phyloP scores from a whole-genome alignment of 2,797 vertebrate species.

The Atherinosoma microstoma region DNA sequence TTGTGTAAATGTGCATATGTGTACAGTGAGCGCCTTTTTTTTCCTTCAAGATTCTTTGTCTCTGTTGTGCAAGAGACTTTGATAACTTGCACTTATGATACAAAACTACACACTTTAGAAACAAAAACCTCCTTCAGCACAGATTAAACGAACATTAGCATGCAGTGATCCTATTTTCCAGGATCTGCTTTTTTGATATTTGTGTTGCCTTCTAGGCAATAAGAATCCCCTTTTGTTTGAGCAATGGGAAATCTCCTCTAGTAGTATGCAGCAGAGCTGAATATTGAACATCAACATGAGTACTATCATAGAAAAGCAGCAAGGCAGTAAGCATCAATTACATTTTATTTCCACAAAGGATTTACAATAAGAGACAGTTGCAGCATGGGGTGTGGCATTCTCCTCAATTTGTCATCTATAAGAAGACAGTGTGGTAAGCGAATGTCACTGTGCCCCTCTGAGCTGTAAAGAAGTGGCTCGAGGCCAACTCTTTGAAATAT shows the following conservation, averaged over 20 bases:
- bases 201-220: slow-evolving; percentile 55
- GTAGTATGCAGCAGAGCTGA: slow-evolving; percentile 63
- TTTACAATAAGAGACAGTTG: slow-evolving; percentile 55
- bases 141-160: slow-evolving; percentile 60
- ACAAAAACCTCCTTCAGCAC: slow-evolving; percentile 29
- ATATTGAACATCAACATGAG: slow-evolving; percentile 47
- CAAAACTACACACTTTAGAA: slow-evolving; percentile 18
- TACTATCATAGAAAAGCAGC: slow-evolving; percentile 44
- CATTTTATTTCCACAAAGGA: slow-evolving; percentile 47
- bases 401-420: slow-evolving; percentile 52
- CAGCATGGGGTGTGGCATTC: slow-evolving; percentile 41
- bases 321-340: slow-evolving; percentile 59
- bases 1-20: slow-evolving; percentile 11
- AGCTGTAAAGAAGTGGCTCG: slow-evolving; percentile 56
- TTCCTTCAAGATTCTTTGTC: slow-evolving; percentile 28
- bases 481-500: slow-evolving; percentile 74
- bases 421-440: slow-evolving; percentile 33
- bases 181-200: slow-evolving; percentile 49
- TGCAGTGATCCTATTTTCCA: slow-evolving; percentile 45
- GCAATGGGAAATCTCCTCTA: slow-evolving; percentile 61
- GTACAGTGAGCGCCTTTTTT: slow-evolving; percentile 13
- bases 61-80: slow-evolving; percentile 15
- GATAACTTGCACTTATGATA: slow-evolving; percentile 17
- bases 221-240: slow-evolving; percentile 62
- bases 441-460: slow-evolving; percentile 43